Evolutionary conservation across 1,140 invertebrate species (phyloP).

Genomic region (Tenebrio molitor): DNA sequence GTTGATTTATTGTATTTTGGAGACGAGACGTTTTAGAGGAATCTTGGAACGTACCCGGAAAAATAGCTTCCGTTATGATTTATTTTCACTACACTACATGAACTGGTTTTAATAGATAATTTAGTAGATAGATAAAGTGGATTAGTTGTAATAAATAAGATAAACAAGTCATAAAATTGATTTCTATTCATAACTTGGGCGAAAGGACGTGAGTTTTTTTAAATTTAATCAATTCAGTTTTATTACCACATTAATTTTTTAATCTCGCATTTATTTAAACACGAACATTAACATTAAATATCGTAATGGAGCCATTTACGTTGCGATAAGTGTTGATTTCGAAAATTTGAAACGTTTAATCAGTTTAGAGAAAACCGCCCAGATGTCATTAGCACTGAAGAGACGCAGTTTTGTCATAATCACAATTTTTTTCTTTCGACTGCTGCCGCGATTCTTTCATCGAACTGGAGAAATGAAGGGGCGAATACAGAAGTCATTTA

Average conservation of each 20-base stretch:
- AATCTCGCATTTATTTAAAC: too few species aligned
- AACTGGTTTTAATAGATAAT: slow-evolving; percentile 37
- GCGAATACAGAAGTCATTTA: too few species aligned
- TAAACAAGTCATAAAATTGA: slow-evolving; percentile 20
- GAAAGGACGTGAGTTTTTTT: not conserved
- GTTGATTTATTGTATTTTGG: slow-evolving; percentile 10
- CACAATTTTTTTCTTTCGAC: too few species aligned
- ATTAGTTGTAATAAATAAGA: slow-evolving; percentile 37
- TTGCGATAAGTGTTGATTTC: too few species aligned
- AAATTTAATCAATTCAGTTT: not conserved
- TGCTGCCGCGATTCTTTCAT: too few species aligned
- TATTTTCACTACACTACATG: slow-evolving; percentile 2
- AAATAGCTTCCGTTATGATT: slow-evolving; percentile 20
- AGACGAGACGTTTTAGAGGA: not conserved
- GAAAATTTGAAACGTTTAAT: too few species aligned
- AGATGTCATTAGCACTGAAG: too few species aligned
- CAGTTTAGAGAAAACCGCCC: too few species aligned
- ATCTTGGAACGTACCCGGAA: not conserved
- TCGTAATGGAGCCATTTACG: too few species aligned
- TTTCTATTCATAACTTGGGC: not conserved
- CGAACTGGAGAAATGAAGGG: too few species aligned
- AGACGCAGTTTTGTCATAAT: too few species aligned
- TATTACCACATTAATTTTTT: not conserved
- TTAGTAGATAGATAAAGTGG: slow-evolving; percentile 19
- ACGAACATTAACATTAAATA: too few species aligned